Conservation (phyloP, 1,140 invertebrate species). For the Drosophila rhopaloa region DNA sequence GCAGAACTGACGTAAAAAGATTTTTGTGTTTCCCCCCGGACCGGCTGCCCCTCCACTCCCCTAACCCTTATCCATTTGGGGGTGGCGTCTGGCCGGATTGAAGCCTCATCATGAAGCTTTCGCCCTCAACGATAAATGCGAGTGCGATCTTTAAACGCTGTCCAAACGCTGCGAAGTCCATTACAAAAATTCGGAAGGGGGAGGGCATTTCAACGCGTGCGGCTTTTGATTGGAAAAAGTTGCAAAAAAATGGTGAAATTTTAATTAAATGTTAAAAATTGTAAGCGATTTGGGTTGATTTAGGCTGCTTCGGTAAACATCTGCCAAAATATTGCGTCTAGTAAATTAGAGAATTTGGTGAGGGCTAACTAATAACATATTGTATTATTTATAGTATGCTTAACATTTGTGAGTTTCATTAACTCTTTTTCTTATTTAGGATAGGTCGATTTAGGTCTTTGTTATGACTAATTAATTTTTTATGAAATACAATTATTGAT, state of each 20-base stretch:
- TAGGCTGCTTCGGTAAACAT: not conserved
- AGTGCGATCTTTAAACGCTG: constrained; percentile 45
- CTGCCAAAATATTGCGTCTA: no score
- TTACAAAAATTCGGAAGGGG: constrained; percentile 9
- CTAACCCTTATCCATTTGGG: constrained; percentile 2
- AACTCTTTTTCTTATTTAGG: no score
- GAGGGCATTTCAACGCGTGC: constrained; percentile 31
- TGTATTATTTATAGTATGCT: no score
- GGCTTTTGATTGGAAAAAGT: constrained; percentile 25
- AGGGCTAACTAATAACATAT: no score
- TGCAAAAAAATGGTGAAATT: constrained; percentile 16
- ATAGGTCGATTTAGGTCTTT: no score
- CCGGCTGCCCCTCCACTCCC: not conserved
- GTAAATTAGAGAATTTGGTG: no score
- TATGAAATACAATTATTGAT: no score
- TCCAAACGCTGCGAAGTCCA: constrained; percentile 39
- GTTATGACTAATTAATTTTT: no score
- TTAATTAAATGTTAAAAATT: constrained; percentile 34
- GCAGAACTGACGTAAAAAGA: constrained; percentile 84
- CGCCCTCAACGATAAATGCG: constrained; percentile 24
- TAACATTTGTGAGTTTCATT: no score
- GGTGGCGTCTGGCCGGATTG: constrained; percentile 49
- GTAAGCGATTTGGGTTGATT: not conserved
- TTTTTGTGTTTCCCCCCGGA: constrained; percentile 59
- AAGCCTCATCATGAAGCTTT: constrained; percentile 50